Percentiles rank a stretch among this genome's conserved stretches.
phyloP scores from a whole-genome alignment of 1,140 invertebrate species.

The Lerema accius region DNA sequence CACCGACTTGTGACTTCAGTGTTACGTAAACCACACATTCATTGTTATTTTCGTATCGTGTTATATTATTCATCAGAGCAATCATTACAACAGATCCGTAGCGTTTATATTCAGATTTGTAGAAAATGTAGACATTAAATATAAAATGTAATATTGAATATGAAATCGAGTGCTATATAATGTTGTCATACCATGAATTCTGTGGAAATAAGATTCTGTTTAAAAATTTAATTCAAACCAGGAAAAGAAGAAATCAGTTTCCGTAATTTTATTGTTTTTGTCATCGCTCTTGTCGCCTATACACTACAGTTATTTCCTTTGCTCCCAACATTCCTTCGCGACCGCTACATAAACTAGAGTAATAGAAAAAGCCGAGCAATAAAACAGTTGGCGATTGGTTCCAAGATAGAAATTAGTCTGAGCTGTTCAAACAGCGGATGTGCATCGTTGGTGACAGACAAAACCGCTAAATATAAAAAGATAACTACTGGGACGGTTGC shows the following conservation, averaged over 20 bases:
- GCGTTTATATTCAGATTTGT: no score
- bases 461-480: conserved; percentile 34
- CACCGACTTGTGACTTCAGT: background rate
- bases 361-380: conserved; percentile 19
- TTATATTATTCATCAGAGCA: conserved; percentile 1
- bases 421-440: conserved; percentile 27
- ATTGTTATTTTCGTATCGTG: conserved; percentile 13
- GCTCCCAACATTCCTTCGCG: conserved; percentile 14
- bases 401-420: conserved; percentile 25
- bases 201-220: no score
- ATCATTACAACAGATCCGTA: background rate
- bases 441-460: conserved; percentile 25
- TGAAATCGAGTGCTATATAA: no score
- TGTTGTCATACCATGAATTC: no score
- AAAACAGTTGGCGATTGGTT: conserved; percentile 8
- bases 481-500: conserved; percentile 27
- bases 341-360: conserved; percentile 6
- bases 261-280: background rate
- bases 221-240: background rate
- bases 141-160: no score
- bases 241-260: background rate
- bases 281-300: background rate
- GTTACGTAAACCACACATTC: conserved; percentile 15
- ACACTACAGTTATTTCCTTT: conserved; percentile 6
- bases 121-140: background rate